phyloP scores from a whole-genome alignment of 1,140 invertebrate genomes.

The Trigoniulus corallinus region DNA sequence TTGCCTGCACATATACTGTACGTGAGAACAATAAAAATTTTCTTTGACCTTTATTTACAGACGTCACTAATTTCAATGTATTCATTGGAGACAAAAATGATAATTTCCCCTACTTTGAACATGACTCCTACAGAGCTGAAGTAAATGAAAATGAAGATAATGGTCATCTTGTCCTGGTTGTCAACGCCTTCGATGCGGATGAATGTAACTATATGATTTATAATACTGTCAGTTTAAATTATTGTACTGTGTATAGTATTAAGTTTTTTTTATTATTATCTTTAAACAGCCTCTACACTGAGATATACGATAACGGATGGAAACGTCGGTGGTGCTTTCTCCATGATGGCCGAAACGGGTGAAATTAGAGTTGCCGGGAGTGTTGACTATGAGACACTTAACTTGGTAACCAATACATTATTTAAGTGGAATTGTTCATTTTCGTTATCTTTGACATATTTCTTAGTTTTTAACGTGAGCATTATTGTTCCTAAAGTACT shows the following conservation, averaged over 20 bases:
- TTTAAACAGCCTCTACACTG: constrained; percentile 12
- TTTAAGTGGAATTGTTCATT: constrained; percentile 1
- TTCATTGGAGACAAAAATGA: constrained; percentile 83
- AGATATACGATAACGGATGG: constrained; percentile 24
- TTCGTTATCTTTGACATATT: not conserved
- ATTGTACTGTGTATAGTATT: no score
- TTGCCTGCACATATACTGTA: no score
- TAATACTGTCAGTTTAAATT: not conserved
- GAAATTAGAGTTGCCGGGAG: constrained; percentile 22
- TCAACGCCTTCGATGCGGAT: constrained; percentile 60
- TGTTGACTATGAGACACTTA: constrained; percentile 24
- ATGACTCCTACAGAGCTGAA: constrained; percentile 51
- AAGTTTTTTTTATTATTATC: constrained; percentile 1
- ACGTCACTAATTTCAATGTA: constrained; percentile 56
- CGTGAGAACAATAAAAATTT: no score
- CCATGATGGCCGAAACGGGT: constrained; percentile 22
- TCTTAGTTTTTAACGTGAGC: no score
- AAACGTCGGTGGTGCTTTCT: constrained; percentile 25
- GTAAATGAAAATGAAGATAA: constrained; percentile 65
- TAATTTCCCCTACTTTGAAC: constrained; percentile 61
- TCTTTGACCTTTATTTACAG: constrained; percentile 27
- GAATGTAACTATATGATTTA: constrained; percentile 23
- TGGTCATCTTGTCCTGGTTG: constrained; percentile 59
- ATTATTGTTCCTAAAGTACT: constrained; percentile 37
- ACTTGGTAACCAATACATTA: not conserved